These are phyloP conservation scores for Triplophysa yarkandensis DNA, from an alignment of 2,797 vertebrate species.

Conservation along the genomic window DNA sequence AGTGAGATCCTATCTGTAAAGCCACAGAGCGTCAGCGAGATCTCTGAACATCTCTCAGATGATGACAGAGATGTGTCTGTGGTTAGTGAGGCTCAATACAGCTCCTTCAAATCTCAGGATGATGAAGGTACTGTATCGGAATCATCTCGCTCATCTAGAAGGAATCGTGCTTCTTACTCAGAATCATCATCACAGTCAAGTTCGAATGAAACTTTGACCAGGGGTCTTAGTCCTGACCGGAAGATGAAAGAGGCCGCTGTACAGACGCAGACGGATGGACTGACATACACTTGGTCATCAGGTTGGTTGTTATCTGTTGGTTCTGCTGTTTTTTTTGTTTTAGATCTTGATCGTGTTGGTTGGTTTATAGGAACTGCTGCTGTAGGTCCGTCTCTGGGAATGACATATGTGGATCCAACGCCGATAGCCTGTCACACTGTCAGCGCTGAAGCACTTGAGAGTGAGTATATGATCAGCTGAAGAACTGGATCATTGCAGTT, in stretches of 20 bases:
- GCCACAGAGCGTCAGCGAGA: conserved; percentile 57
- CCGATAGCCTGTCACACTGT: conserved; percentile 70
- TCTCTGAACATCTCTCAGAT: conserved; percentile 74
- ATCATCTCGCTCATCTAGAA: conserved; percentile 17
- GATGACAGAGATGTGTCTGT: conserved; percentile 49
- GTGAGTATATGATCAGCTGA: conserved; percentile 65
- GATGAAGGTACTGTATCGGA: conserved; percentile 50
- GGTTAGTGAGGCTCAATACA: conserved; percentile 7
- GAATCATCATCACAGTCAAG: conserved; percentile 41
- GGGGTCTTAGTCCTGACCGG: conserved; percentile 7
- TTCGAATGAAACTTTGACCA: conserved; percentile 36
- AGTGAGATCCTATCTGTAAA: conserved; percentile 57
- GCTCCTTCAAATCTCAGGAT: conserved; percentile 51
- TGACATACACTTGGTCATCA: conserved; percentile 60
- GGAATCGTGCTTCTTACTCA: conserved; percentile 10
- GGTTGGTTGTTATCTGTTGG: conserved; percentile 67
- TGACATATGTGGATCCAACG: conserved; percentile 66
- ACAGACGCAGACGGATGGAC: conserved; percentile 74
- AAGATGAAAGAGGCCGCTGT: conserved; percentile 73
- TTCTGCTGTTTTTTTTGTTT: neutral
- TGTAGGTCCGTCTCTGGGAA: conserved; percentile 55
- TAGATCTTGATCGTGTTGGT: neutral
- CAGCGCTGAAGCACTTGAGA: conserved; percentile 80
- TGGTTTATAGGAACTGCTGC: conserved; percentile 41
- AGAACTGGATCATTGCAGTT: neutral